phyloP scores from a whole-genome alignment of 2,888 invertebrate genomes.

The Neoaliturus tenellus region DNA sequence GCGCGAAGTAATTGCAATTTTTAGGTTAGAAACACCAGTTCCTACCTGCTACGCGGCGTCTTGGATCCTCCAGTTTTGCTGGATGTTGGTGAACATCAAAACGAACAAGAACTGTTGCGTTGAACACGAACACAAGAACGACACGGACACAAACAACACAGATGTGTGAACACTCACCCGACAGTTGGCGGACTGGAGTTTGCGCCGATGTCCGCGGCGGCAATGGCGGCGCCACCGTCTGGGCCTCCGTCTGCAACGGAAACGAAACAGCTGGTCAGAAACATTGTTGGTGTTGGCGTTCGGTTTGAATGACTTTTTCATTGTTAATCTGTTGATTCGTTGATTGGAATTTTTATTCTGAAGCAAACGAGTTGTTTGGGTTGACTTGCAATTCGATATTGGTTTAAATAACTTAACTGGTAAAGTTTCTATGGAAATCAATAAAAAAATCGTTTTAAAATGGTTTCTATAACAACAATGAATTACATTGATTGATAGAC shows the following conservation, averaged over 20 bases:
- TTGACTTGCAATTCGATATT: no score
- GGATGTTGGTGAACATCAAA: neutral
- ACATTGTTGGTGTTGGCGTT: no score
- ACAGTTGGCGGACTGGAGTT: slow-evolving; percentile 55
- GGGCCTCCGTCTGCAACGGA: slow-evolving; percentile 47
- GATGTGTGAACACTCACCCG: slow-evolving; percentile 45
- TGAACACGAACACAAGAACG: slow-evolving; percentile 14
- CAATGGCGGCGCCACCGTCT: slow-evolving; percentile 61
- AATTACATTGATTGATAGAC: no score
- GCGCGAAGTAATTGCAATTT: neutral
- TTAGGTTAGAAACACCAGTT: neutral
- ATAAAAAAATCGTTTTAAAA: no score
- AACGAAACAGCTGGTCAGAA: slow-evolving; percentile 38
- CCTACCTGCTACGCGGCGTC: slow-evolving; percentile 31
- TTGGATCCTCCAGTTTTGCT: slow-evolving; percentile 53
- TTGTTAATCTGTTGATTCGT: no score
- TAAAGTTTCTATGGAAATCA: no score
- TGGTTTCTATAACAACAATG: no score
- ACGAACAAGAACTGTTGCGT: neutral
- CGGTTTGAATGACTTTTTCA: no score
- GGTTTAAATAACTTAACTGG: no score
- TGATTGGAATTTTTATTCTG: no score
- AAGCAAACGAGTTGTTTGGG: no score
- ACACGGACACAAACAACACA: neutral
- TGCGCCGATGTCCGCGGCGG: slow-evolving; percentile 60